A percentile compares a stretch with the other conserved stretches of the same genome.
Conservation (phyloP, 2,888 invertebrate genomes). For the Cephonodes hylas region DNA sequence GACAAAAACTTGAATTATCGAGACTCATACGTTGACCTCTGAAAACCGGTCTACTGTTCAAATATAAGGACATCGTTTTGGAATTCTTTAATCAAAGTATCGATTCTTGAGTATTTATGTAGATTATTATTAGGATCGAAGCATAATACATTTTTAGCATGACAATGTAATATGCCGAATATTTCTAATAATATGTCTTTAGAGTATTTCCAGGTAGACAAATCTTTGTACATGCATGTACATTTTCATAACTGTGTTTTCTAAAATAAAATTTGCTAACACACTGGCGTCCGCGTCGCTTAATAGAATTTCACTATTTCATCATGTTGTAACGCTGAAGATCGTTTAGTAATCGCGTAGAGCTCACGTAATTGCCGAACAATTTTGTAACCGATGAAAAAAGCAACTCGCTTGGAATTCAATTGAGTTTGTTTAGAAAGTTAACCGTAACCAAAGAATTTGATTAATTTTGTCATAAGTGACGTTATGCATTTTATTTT, state of each 20-base stretch:
- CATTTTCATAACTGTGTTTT: not conserved
- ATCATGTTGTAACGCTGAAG: not conserved
- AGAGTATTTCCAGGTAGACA: too few species aligned
- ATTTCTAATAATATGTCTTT: too few species aligned
- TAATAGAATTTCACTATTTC: not conserved
- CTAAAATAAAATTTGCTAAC: not conserved
- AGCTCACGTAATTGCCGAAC: not conserved
- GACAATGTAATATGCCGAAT: not conserved
- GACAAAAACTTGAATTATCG: not conserved
- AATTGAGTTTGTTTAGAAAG: not conserved
- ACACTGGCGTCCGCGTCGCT: not conserved
- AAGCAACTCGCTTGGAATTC: not conserved
- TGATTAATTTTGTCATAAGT: not conserved
- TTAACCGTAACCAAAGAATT: slow-evolving; percentile 4
- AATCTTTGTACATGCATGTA: too few species aligned
- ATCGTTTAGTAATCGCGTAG: not conserved
- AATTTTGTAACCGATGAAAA: slow-evolving; percentile 2
- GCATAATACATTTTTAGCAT: not conserved
- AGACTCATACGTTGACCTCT: not conserved
- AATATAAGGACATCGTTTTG: not conserved
- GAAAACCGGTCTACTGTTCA: not conserved
- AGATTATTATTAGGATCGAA: not conserved
- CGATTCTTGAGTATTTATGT: not conserved
- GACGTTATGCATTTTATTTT: not conserved
- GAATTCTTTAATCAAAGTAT: not conserved